A percentile compares a stretch with the other conserved stretches of the same genome.
phyloP scores from a whole-genome alignment of 1,140 invertebrate genomes.

The Marisa cornuarietis region DNA sequence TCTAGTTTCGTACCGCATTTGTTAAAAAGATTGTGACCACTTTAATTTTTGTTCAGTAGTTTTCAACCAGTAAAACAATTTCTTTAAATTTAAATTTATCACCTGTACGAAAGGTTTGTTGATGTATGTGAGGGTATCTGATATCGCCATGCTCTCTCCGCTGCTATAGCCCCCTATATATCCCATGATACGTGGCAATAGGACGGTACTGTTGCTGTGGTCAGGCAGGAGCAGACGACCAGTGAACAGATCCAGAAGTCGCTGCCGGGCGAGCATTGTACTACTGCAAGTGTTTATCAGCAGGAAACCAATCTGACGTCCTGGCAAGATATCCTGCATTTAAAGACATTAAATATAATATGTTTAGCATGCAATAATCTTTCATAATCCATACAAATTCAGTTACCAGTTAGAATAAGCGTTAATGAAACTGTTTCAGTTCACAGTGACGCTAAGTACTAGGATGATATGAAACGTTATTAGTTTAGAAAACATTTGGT shows the following conservation, averaged over 20 bases:
- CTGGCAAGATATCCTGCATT: background rate
- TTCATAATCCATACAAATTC: background rate
- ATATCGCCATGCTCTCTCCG: conserved; percentile 17
- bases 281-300: conserved; percentile 13
- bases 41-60: too few species aligned
- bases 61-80: too few species aligned
- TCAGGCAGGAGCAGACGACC: conserved; percentile 48
- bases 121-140: conserved; percentile 13
- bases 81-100: too few species aligned
- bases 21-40: too few species aligned
- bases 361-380: background rate
- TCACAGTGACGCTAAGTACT: too few species aligned
- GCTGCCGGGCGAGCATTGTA: background rate
- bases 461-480: background rate
- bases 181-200: conserved; percentile 28
- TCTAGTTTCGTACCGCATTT: too few species aligned
- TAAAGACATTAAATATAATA: background rate
- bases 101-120: conserved; percentile 1
- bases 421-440: background rate
- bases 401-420: too few species aligned
- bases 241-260: background rate
- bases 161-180: conserved; percentile 21
- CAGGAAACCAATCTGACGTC: background rate
- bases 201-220: conserved; percentile 72
- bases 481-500: background rate